These are phyloP conservation scores for Ditylenchus dipsaci DNA, from an alignment of 1,140 invertebrate species.

Conservation along the genomic window DNA sequence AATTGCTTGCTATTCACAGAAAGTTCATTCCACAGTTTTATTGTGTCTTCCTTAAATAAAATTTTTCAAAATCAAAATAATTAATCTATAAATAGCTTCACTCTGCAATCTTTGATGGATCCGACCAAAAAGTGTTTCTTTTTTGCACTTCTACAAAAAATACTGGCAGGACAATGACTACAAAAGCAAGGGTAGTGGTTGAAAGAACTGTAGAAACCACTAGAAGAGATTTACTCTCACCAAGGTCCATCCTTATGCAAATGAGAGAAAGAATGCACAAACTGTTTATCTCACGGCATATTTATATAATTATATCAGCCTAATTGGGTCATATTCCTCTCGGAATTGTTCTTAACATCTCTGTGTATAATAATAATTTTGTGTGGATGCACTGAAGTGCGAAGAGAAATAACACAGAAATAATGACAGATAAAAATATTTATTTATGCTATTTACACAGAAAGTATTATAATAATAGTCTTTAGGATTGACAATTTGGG, in stretches of 20 bases:
- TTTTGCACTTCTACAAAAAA: constrained; percentile 17
- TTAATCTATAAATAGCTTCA: neutral
- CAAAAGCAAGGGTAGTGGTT: constrained; percentile 9
- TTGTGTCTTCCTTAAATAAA: neutral
- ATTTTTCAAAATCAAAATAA: neutral
- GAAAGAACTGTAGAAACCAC: constrained; percentile 16
- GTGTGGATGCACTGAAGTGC: too few species aligned
- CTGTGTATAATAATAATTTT: neutral
- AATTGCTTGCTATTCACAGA: constrained; percentile 1
- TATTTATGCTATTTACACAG: too few species aligned
- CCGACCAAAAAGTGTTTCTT: constrained; percentile 13
- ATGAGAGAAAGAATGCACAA: neutral
- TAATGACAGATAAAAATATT: too few species aligned
- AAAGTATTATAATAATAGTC: too few species aligned
- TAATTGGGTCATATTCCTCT: neutral
- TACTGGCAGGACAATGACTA: constrained; percentile 14
- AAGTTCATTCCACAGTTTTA: constrained; percentile 9
- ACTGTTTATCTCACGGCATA: neutral
- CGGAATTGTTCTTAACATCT: neutral
- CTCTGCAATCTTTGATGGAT: constrained; percentile 5
- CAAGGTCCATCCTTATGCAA: neutral
- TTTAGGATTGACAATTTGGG: too few species aligned
- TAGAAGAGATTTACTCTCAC: neutral
- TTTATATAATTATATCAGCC: neutral
- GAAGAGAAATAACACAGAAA: too few species aligned